phyloP scores from a whole-genome alignment of 2,797 vertebrate genomes.

The Neosalanx taihuensis region DNA sequence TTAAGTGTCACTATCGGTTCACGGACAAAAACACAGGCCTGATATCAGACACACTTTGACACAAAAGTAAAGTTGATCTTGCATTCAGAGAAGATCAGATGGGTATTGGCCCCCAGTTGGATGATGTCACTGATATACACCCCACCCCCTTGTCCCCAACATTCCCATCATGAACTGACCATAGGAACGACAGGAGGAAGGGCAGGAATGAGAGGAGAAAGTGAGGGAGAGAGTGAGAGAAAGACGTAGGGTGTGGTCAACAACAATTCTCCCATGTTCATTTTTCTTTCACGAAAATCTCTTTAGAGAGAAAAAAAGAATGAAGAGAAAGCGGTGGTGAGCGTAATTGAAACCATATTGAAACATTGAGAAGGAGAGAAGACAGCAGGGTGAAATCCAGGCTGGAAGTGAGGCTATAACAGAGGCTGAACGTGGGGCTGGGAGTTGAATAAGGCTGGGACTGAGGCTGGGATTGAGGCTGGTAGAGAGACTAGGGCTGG shows the following conservation, averaged over 20 bases:
- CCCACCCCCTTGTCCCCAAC: neutral
- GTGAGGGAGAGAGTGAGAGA: slow-evolving; percentile 7
- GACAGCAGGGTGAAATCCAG: neutral
- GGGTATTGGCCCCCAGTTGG: neutral
- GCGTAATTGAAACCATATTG: slow-evolving; percentile 46
- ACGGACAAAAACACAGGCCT: neutral
- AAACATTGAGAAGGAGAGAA: neutral
- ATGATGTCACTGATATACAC: slow-evolving; percentile 16
- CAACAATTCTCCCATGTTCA: slow-evolving; percentile 9
- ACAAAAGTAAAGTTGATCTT: neutral
- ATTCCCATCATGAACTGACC: slow-evolving; percentile 14
- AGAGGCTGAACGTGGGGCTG: neutral
- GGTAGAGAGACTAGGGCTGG: neutral
- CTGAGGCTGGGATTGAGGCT: neutral
- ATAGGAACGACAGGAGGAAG: neutral
- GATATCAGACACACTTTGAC: neutral
- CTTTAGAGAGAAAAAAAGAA: neutral
- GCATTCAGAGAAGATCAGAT: neutral
- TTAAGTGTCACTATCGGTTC: neutral
- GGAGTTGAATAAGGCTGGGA: neutral
- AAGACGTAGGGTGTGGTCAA: slow-evolving; percentile 41
- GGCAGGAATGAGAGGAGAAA: slow-evolving; percentile 15
- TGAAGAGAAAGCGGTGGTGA: slow-evolving; percentile 32
- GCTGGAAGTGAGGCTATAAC: neutral
- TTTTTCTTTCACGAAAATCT: slow-evolving; percentile 1